phyloP scores from a whole-genome alignment of 2,797 vertebrate genomes.

The Premnoplex brunnescens region DNA sequence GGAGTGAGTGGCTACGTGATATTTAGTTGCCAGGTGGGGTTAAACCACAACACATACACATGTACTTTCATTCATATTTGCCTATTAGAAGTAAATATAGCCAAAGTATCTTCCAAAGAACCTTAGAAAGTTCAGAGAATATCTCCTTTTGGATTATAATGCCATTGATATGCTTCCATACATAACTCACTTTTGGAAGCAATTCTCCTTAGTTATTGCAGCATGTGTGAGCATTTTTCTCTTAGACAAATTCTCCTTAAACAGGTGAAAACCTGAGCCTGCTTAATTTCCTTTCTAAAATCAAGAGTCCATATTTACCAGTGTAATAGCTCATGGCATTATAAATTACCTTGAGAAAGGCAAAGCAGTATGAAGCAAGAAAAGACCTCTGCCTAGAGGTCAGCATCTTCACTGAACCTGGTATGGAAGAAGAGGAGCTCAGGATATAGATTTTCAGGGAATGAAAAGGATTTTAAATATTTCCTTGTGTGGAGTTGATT shows the following conservation, averaged over 20 bases:
- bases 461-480: neutral
- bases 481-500: neutral
- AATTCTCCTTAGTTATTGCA: neutral
- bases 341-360: neutral
- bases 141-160: neutral
- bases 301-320: neutral
- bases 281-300: neutral
- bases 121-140: neutral
- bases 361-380: neutral
- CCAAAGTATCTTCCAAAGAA: neutral
- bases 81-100: neutral
- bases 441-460: neutral
- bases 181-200: neutral
- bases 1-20: neutral
- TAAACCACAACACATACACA: neutral
- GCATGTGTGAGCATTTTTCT: neutral
- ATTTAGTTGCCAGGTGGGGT: neutral
- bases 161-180: neutral
- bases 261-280: neutral
- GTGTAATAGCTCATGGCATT: neutral
- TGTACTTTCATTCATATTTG: neutral
- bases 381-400: neutral
- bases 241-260: neutral
- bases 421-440: neutral
- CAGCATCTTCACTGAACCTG: neutral